A percentile compares a stretch with the other conserved stretches of the same genome.
These are phyloP conservation scores for Drosophila limbata DNA, from an alignment of 2,888 invertebrate species.

Conservation along the genomic window DNA sequence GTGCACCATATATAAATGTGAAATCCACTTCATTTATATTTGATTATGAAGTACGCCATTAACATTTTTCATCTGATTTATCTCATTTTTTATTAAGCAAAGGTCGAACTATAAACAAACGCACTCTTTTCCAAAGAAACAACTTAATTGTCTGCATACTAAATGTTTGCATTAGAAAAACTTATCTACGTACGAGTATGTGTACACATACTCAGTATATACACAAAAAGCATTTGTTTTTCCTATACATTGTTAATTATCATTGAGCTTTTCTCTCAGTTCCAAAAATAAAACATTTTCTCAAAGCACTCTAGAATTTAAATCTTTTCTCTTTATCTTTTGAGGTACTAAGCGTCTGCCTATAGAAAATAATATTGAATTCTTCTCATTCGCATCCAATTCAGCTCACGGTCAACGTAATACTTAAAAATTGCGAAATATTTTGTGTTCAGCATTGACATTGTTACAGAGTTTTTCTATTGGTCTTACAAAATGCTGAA, in stretches of 20 bases:
- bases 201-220: constrained; percentile 28
- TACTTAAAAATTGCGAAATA: constrained; percentile 47
- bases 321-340: constrained; percentile 47
- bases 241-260: constrained; percentile 62
- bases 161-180: constrained; percentile 34
- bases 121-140: constrained; percentile 28
- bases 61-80: not conserved
- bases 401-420: constrained; percentile 81
- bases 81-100: constrained; percentile 14
- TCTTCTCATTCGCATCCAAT: constrained; percentile 69
- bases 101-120: constrained; percentile 17
- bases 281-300: constrained; percentile 76
- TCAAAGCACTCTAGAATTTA: constrained; percentile 58
- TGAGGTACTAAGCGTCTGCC: constrained; percentile 26
- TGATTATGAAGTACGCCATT: not conserved
- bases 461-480: constrained; percentile 24
- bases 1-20: not conserved
- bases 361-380: constrained; percentile 51
- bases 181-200: constrained; percentile 30
- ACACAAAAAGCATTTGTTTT: constrained; percentile 42
- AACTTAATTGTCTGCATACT: constrained; percentile 21
- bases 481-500: not conserved
- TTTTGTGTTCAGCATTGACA: constrained; percentile 45
- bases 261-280: constrained; percentile 74
- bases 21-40: not conserved